Evolutionary conservation across 2,113 vertebrate species (phyloP).

Genomic region (Tragelaphus strepsiceros): DNA sequence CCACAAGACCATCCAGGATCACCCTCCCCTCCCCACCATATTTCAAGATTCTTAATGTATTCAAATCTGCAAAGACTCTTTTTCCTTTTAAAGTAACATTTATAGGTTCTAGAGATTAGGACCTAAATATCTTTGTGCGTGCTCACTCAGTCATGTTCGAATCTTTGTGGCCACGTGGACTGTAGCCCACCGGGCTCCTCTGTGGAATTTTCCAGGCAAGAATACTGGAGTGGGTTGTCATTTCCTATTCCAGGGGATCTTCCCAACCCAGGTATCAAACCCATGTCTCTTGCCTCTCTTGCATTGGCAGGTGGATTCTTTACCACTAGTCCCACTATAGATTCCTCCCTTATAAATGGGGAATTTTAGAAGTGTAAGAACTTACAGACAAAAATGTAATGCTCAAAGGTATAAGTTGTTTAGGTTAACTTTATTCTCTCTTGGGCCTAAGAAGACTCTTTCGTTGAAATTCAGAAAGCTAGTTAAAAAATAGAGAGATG

Average conservation of each 20-base stretch:
- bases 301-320: background rate
- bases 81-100: background rate
- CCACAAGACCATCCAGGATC: background rate
- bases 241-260: background rate
- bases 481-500: background rate
- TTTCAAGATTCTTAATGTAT: background rate
- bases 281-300: background rate
- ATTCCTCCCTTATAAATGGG: background rate
- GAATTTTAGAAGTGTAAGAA: background rate
- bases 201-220: background rate
- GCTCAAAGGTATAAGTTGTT: background rate
- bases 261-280: background rate
- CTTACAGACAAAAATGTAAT: background rate
- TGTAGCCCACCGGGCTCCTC: background rate
- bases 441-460: background rate
- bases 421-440: background rate
- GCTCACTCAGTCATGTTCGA: background rate
- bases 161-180: background rate
- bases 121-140: background rate
- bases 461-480: background rate
- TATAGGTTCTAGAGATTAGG: background rate
- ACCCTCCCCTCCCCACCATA: accelerated
- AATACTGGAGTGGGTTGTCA: background rate
- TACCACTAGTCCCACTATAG: background rate
- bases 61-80: background rate